Conservation (phyloP, 2,797 vertebrate genomes). For the Pseudopleuronectes americanus region DNA sequence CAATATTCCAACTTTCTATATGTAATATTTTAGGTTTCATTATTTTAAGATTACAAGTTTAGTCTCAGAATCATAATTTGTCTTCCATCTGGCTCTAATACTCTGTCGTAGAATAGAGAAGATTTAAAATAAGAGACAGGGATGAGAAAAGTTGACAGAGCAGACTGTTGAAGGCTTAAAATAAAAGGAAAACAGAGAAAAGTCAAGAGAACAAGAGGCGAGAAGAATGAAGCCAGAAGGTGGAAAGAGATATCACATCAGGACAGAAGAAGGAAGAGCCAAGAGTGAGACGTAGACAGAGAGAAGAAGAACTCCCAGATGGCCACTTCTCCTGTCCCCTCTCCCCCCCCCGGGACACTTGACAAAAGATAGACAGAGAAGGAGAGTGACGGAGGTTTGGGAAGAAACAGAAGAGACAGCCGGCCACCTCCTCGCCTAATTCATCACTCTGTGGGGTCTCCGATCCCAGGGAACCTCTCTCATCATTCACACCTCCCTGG, state of each 20-base stretch:
- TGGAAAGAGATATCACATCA: background rate
- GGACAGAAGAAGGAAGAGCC: background rate
- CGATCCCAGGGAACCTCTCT: slow-evolving; percentile 55
- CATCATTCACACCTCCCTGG: slow-evolving; percentile 68
- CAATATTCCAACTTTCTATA: too few species aligned
- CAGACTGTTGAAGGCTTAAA: too few species aligned
- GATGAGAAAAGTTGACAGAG: background rate
- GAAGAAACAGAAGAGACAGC: slow-evolving; percentile 49
- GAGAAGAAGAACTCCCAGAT: slow-evolving; percentile 24
- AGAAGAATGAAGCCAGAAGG: background rate
- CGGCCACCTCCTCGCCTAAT: slow-evolving; percentile 58
- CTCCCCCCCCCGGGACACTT: background rate
- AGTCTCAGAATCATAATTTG: too few species aligned
- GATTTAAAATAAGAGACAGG: background rate
- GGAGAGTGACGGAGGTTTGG: slow-evolving; percentile 28
- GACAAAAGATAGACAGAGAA: slow-evolving; percentile 15
- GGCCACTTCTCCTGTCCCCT: slow-evolving; percentile 12
- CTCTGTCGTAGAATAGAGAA: too few species aligned
- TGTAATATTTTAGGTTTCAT: too few species aligned
- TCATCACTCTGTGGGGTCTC: slow-evolving; percentile 60
- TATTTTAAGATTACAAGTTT: too few species aligned
- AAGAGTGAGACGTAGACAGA: slow-evolving; percentile 14
- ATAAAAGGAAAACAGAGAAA: too few species aligned
- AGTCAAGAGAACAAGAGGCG: background rate
- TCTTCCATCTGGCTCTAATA: too few species aligned